Evolutionary conservation across 2,113 vertebrate genomes (phyloP).

Genomic region (Nycticebus coucang): DNA sequence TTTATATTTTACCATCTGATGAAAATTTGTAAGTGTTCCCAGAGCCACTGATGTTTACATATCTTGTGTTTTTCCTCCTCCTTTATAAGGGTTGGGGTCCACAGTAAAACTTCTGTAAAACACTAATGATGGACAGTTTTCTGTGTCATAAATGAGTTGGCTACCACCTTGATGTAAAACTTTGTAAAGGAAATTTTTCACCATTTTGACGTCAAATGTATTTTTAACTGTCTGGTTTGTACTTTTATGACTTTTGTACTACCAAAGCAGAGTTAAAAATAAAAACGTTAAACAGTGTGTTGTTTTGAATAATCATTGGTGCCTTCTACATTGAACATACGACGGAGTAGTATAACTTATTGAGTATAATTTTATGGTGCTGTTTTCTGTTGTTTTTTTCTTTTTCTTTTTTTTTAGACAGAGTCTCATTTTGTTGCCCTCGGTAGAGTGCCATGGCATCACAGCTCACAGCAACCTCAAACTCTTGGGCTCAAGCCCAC

Average conservation of each 20-base stretch:
- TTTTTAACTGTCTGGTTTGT: conserved; percentile 87
- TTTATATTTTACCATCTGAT: conserved; percentile 60
- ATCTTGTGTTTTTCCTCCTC: conserved; percentile 12
- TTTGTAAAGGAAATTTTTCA: conserved; percentile 72
- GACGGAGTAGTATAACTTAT: rapidly evolving
- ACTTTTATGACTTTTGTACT: conserved; percentile 86
- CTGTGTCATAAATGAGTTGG: background rate
- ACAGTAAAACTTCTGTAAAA: conserved; percentile 56
- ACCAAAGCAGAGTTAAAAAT: conserved; percentile 83
- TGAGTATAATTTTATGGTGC: background rate
- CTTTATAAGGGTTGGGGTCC: conserved; percentile 14
- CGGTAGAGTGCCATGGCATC: too few relatives aligned
- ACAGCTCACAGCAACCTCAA: too few relatives aligned
- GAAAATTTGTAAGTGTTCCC: conserved; percentile 41
- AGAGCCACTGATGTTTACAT: conserved; percentile 51
- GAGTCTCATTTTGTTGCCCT: too few relatives aligned
- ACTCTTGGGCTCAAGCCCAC: too few relatives aligned
- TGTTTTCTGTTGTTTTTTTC: too few relatives aligned
- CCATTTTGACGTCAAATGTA: conserved; percentile 79
- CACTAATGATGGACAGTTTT: conserved; percentile 74
- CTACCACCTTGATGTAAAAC: conserved; percentile 61
- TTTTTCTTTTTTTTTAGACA: too few relatives aligned
- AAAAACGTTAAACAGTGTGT: conserved; percentile 59
- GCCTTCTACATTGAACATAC: background rate
- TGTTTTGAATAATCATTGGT: background rate